These are phyloP conservation scores for Ectemnius cavifrons DNA, from an alignment of 2,888 invertebrate species.

Conservation along the genomic window DNA sequence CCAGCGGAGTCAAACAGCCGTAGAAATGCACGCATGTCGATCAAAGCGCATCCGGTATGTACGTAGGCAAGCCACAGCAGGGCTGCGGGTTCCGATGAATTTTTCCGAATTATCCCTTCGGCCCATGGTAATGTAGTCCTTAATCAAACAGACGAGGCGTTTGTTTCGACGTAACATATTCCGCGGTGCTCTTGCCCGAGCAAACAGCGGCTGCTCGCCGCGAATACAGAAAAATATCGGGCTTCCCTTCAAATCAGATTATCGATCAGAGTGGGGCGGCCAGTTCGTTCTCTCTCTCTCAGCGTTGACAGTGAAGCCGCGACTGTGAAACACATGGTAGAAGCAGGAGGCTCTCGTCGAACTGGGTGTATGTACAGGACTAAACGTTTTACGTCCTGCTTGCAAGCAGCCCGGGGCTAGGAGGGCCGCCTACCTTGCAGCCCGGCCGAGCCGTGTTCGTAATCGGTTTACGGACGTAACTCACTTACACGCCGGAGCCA, in stretches of 20 bases:
- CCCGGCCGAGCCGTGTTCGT: constrained; percentile 12
- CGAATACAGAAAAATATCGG: constrained; percentile 10
- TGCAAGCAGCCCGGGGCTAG: constrained; percentile 6
- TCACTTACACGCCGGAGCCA: constrained; percentile 19
- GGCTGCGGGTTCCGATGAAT: no score
- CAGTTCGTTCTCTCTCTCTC: background rate
- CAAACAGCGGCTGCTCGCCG: constrained; percentile 10
- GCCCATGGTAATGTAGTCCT: no score
- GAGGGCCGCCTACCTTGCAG: constrained; percentile 22
- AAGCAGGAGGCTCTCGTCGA: constrained; percentile 12
- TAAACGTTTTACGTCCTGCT: constrained; percentile 34
- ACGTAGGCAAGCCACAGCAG: no score
- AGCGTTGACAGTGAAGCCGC: constrained; percentile 35
- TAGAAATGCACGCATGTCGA: no score
- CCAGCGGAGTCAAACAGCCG: no score
- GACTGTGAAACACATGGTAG: constrained; percentile 20
- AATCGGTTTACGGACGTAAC: constrained; percentile 38
- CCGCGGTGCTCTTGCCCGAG: background rate
- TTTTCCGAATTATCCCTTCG: no score
- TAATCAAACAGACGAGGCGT: no score
- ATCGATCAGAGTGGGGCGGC: constrained; percentile 32
- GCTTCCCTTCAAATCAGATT: constrained; percentile 25
- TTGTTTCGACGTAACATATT: background rate
- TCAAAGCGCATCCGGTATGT: no score
- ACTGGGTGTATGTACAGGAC: background rate